Evolutionary conservation across 1,140 invertebrate genomes (phyloP), one percentile per base, ranked within the genome.

Genomic region (Dreissena polymorpha): DNA sequence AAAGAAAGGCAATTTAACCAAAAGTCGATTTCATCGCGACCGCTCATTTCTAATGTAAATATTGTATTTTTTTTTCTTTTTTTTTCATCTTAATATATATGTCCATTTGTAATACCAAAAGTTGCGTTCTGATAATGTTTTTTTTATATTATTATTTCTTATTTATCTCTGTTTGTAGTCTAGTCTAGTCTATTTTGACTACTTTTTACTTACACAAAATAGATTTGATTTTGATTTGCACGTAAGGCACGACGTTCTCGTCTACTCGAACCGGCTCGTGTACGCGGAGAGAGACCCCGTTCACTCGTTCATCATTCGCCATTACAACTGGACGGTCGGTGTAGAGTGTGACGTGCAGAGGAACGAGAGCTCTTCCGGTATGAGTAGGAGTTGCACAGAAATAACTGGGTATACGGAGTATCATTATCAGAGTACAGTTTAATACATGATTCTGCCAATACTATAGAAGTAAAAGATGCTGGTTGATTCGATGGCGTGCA

Each of bases 251-350:
- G 75, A 57, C 18, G 49, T n/a, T 16, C 64, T 60, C 12, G 55
- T 70, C 14, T 85, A 80, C 65, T 75, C 14, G 13, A 85, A 75
- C 49, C 55, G 74, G 16, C 51, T 85, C 10, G 50, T 75, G 13
- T 85, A 80, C 29, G 77, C 83, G 50, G 71, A 65, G 10, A 76
- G 79, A 39, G 83, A 85, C 21, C 77, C 71, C 8, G n/a, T 75
- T 0, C 60, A 76, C n/a, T 51, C 63, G 12, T 85, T 80, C 39
- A 85, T 80, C 7, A 84, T 79, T 0, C 53, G 83, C 25, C 55
- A 78, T 29, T 60, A 73, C 29, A 75, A 63, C 27, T 73, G 78
- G 60, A 77, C 70, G 12, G 23, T 64, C 10, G 72, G 64, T 0
- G 71, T 80, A 14, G 71, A 75, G 14, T 85, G 83, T 53, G 63